These are phyloP conservation scores for Micronycteris hirsuta DNA, from an alignment of 2,113 vertebrate species.

Conservation along the genomic window DNA sequence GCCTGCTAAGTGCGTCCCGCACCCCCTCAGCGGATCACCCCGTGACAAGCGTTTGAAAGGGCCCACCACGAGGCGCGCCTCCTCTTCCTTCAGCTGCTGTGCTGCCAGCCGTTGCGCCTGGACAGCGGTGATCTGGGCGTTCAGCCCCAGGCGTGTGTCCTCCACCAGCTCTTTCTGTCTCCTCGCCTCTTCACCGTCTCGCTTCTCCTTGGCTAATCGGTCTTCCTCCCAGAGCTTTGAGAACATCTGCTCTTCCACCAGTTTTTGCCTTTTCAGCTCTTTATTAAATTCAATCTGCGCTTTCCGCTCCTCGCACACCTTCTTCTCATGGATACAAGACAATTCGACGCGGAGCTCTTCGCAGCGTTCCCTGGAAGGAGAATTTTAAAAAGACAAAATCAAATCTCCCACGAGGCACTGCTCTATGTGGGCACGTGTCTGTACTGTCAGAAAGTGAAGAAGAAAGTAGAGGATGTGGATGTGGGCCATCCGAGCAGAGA, in stretches of 20 bases:
- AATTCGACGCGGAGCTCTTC: constrained; percentile 81
- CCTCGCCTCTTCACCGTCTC: constrained; percentile 49
- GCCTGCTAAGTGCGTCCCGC: fast-evolving
- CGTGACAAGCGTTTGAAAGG: not conserved
- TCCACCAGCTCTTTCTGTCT: constrained; percentile 37
- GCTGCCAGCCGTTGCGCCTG: constrained; percentile 68
- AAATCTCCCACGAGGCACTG: not conserved
- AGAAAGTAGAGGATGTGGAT: not conserved
- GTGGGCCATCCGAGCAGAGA: too few species aligned
- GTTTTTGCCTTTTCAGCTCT: constrained; percentile 67
- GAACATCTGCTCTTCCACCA: constrained; percentile 82
- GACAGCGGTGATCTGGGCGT: constrained; percentile 70
- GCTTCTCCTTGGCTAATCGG: constrained; percentile 82
- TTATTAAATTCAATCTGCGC: constrained; percentile 82
- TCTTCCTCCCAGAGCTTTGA: constrained; percentile 87
- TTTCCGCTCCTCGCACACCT: constrained; percentile 78
- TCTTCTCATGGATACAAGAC: constrained; percentile 63
- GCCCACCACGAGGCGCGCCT: constrained; percentile 83
- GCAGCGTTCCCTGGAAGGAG: constrained; percentile 80
- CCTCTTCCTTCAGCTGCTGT: constrained; percentile 81
- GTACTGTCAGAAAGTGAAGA: not conserved
- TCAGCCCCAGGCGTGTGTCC: constrained; percentile 68
- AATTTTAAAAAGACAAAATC: not conserved
- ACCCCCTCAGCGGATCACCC: fast-evolving
- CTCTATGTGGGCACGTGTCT: not conserved